Percentiles rank a stretch among this genome's conserved stretches.
Evolutionary conservation across 2,113 vertebrate species (phyloP).

Genomic region (Gracilinanus agilis): DNA sequence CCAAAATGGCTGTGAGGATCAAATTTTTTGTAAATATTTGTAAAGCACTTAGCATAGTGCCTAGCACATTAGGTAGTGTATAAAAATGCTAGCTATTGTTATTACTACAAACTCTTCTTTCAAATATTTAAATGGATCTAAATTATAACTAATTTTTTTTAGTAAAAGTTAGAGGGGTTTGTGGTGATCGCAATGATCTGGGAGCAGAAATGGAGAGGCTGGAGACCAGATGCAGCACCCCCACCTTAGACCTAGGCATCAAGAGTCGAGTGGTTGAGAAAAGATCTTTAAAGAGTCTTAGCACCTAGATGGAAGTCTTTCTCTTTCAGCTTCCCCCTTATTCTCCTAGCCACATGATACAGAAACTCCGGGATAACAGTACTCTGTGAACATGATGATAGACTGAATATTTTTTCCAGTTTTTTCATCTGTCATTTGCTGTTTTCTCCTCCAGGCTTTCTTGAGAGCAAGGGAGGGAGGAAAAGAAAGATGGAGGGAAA

Average conservation of each 20-base stretch:
- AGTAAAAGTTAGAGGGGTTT: not conserved
- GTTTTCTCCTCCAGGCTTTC: not conserved
- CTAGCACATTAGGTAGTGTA: not conserved
- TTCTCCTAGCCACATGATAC: not conserved
- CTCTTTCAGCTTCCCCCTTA: not conserved
- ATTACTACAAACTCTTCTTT: not conserved
- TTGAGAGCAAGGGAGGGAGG: too few species aligned
- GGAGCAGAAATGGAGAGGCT: not conserved
- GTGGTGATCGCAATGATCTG: not conserved
- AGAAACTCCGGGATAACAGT: not conserved
- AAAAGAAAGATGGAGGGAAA: too few species aligned
- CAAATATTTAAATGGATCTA: not conserved
- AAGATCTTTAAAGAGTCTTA: not conserved
- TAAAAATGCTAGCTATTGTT: not conserved
- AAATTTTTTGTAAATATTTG: not conserved
- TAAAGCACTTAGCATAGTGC: not conserved
- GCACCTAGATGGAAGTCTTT: not conserved
- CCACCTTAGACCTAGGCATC: not conserved
- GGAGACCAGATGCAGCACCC: not conserved
- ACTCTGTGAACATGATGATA: not conserved
- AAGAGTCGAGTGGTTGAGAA: not conserved
- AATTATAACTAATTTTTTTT: not conserved
- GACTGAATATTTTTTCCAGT: not conserved
- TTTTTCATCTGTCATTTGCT: not conserved
- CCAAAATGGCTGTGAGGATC: not conserved